Percentiles rank a stretch among this genome's conserved stretches.
Evolutionary conservation across 2,113 vertebrate genomes (phyloP).

Genomic region (Hyperopisus bebe): DNA sequence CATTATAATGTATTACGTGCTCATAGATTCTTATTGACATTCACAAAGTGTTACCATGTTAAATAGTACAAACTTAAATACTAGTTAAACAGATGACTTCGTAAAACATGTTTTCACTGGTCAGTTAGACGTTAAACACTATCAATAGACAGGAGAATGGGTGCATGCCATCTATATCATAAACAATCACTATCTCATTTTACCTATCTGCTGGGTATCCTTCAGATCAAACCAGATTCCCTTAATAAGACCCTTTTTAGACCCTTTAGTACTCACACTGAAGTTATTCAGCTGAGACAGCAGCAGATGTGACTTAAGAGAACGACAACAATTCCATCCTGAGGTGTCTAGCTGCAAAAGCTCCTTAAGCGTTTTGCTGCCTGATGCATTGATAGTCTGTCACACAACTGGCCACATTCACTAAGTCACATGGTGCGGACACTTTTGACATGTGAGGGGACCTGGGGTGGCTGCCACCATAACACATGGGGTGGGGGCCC

Average conservation of each 20-base stretch:
- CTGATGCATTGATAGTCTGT: not conserved
- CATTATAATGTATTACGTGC: not conserved
- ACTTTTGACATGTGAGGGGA: not conserved
- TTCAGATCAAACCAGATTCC: not conserved
- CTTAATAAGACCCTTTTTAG: not conserved
- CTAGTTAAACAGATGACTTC: not conserved
- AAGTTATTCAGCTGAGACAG: not conserved
- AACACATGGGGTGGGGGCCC: not conserved
- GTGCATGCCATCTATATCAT: not conserved
- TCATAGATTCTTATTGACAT: not conserved
- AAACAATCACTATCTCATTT: not conserved
- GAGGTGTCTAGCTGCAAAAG: not conserved
- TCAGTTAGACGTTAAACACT: not conserved
- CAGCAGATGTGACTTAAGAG: not conserved
- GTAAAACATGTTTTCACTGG: not conserved
- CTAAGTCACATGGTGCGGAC: not conserved
- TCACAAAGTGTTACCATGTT: not conserved
- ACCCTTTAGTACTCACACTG: not conserved
- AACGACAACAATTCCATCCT: not conserved
- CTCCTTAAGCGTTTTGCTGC: not conserved
- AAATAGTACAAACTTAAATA: not conserved
- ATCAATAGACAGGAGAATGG: not conserved
- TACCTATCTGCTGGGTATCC: not conserved
- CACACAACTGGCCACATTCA: not conserved
- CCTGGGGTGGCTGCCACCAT: not conserved